Percentiles rank a stretch among this genome's conserved stretches.
Conservation (phyloP, 1,140 invertebrate species). For the Hesperophylax magnus region DNA sequence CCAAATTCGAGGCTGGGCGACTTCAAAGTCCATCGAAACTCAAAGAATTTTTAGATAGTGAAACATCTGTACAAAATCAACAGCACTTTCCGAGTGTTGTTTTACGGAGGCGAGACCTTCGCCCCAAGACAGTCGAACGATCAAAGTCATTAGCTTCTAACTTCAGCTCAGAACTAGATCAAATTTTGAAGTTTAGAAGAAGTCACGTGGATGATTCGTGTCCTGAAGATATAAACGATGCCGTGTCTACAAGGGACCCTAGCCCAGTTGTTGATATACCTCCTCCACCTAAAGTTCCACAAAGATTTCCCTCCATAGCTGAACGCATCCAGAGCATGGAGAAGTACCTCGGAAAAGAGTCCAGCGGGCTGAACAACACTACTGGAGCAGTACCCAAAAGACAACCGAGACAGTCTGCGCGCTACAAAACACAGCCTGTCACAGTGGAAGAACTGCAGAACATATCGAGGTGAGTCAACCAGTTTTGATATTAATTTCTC, state of each 20-base stretch:
- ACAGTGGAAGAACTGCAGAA: slow-evolving; percentile 75
- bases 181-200: slow-evolving; percentile 66
- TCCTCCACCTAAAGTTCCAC: slow-evolving; percentile 59
- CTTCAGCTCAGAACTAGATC: slow-evolving; percentile 67
- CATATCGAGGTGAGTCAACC: slow-evolving; percentile 68
- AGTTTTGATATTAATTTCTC: neutral
- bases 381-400: slow-evolving; percentile 64
- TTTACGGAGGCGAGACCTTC: slow-evolving; percentile 57
- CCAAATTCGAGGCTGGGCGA: slow-evolving; percentile 44
- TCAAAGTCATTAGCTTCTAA: slow-evolving; percentile 68
- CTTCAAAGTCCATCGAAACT: slow-evolving; percentile 52
- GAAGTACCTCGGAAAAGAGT: slow-evolving; percentile 65
- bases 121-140: slow-evolving; percentile 55
- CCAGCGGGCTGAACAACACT: slow-evolving; percentile 60
- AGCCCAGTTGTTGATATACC: slow-evolving; percentile 57
- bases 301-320: slow-evolving; percentile 68
- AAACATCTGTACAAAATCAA: slow-evolving; percentile 2
- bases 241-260: slow-evolving; percentile 25
- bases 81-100: slow-evolving; percentile 60
- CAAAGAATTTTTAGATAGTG: slow-evolving; percentile 47
- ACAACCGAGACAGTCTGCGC: slow-evolving; percentile 67
- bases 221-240: slow-evolving; percentile 57
- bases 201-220: slow-evolving; percentile 67
- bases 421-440: slow-evolving; percentile 78
- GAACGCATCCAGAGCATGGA: slow-evolving; percentile 69